Base-by-base conservation (phyloP, 1,140 invertebrate genomes). In the Myzus persicae region DNA sequence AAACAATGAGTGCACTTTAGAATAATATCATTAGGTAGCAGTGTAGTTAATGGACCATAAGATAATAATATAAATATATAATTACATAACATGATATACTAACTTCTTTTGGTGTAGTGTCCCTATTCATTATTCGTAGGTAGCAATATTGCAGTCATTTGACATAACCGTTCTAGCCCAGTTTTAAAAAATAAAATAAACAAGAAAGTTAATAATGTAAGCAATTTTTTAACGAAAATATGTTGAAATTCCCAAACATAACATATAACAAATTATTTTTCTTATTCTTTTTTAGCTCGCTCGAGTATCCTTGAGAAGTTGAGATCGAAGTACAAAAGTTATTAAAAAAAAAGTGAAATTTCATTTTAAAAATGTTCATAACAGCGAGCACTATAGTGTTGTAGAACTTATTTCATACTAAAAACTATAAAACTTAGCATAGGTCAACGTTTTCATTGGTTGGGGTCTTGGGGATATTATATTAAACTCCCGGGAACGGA, bases 351-450 rank as follows among this genome's bases (percentile, higher is more conserved):
- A 44, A 42, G 40, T 44, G 40, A 85, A 84, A 84, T 85, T 42
- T 85, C 2, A 44, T 85, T 85, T 85, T 85, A 44, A 46, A 44
- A 84, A 40, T 31, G 9, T 38, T 26, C 3, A 40, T 48, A 51
- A 51, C 20, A 51, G 14, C 40, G 9, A 31, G 22, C 8, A 31
- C 9, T 84, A 20, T 31, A n/a, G 59, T 76, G n/a, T 31, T 2
- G 24, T 85, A 85, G 42, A 42, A 85, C 26, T 46, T n/a, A 7
- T 85, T 85, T 44, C 22, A 31, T 20, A 46, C 11, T 85, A 44
- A 85, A 85, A 44, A 85, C 42, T 85, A 85, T 42, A 85, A n/a
- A 76, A 76, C 59, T 76, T 76, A n/a, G 14, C 59, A 76, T 67
- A 67, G 31, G 54, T 67, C n/a, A n/a, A 67, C 9, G 59, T 76